These are phyloP conservation scores for Teleiodes luculella DNA, from an alignment of 2,888 invertebrate genomes.

Conservation along the genomic window DNA sequence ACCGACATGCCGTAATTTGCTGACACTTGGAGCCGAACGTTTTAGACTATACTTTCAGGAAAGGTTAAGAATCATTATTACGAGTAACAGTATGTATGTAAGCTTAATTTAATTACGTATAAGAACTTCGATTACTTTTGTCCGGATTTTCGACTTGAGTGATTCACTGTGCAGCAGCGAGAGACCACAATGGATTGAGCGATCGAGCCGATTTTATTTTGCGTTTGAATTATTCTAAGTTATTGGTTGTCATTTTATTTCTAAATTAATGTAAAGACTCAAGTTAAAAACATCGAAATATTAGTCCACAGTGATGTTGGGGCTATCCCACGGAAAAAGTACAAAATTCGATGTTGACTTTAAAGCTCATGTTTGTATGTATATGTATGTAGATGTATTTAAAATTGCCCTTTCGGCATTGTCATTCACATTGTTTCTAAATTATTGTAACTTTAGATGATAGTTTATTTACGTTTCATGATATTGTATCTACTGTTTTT, in stretches of 20 bases:
- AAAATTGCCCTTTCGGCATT: slow-evolving; percentile 65
- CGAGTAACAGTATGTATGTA: slow-evolving; percentile 30
- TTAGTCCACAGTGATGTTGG: slow-evolving; percentile 75
- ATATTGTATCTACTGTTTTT: slow-evolving; percentile 58
- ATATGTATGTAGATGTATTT: slow-evolving; percentile 68
- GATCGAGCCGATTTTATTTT: slow-evolving; percentile 55
- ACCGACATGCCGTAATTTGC: slow-evolving; percentile 74
- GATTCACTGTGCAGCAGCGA: slow-evolving; percentile 66
- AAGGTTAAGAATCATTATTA: slow-evolving; percentile 41
- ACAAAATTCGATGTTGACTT: slow-evolving; percentile 78
- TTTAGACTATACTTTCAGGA: slow-evolving; percentile 60
- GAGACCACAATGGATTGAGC: slow-evolving; percentile 76
- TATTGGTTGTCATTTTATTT: slow-evolving; percentile 74
- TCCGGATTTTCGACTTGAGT: slow-evolving; percentile 72
- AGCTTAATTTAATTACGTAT: slow-evolving; percentile 31
- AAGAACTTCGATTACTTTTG: slow-evolving; percentile 38
- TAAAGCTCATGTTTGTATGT: slow-evolving; percentile 70
- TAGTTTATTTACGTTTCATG: slow-evolving; percentile 68
- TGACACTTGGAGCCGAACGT: slow-evolving; percentile 72
- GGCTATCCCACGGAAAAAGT: slow-evolving; percentile 71
- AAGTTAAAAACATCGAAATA: slow-evolving; percentile 75
- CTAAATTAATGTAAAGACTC: slow-evolving; percentile 71
- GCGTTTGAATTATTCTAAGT: slow-evolving; percentile 56
- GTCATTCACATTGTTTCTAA: slow-evolving; percentile 59
- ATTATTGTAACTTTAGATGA: slow-evolving; percentile 60